Percentiles rank a stretch among this genome's conserved stretches.
Conservation (phyloP, 2,888 invertebrate species). For the Ennomos quercinarius region DNA sequence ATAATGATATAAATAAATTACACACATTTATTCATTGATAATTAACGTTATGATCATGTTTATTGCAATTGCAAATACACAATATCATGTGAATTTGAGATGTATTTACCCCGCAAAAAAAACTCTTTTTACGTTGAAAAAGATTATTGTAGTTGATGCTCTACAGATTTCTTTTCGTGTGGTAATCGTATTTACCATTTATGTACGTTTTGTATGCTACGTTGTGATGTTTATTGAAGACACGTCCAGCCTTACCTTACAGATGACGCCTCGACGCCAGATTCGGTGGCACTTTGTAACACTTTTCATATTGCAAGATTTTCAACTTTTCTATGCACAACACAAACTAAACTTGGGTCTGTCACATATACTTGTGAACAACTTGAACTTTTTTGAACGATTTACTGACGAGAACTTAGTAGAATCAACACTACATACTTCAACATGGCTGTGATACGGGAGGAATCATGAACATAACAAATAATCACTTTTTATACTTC, state of each 20-base stretch:
- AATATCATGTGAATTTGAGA: too few species aligned
- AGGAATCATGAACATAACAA: constrained; percentile 84
- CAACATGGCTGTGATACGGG: constrained; percentile 85
- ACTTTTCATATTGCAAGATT: constrained; percentile 83
- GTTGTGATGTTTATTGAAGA: constrained; percentile 82
- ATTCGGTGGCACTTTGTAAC: constrained; percentile 83
- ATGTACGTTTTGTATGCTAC: constrained; percentile 58
- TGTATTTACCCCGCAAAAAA: too few species aligned
- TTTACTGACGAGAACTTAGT: constrained; percentile 81
- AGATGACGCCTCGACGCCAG: constrained; percentile 82
- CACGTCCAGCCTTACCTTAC: constrained; percentile 85
- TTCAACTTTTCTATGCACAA: constrained; percentile 81
- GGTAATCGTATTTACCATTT: neutral
- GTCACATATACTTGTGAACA: constrained; percentile 83
- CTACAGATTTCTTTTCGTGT: too few species aligned
- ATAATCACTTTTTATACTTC: constrained; percentile 83
- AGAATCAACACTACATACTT: constrained; percentile 82
- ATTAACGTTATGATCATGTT: too few species aligned
- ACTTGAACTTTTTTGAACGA: constrained; percentile 78
- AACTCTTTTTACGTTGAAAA: too few species aligned
- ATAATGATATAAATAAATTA: too few species aligned
- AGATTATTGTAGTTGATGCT: too few species aligned
- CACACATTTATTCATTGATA: too few species aligned
- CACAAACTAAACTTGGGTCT: constrained; percentile 83
- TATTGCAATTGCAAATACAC: too few species aligned